These are phyloP conservation scores for Aegithalos caudatus DNA, from an alignment of 2,113 vertebrate genomes.

Conservation along the genomic window DNA sequence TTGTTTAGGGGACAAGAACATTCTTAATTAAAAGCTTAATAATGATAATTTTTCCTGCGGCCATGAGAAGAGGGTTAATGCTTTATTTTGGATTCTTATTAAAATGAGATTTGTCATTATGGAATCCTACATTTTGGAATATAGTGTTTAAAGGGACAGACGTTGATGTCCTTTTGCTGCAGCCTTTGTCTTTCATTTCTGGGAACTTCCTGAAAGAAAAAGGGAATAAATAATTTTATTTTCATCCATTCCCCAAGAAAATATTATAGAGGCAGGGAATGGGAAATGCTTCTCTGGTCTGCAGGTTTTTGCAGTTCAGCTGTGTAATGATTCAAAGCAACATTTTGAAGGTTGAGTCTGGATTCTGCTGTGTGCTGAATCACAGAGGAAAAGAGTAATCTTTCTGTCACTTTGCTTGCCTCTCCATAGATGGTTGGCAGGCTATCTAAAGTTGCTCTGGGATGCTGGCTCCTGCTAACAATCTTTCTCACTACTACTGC, in stretches of 20 bases:
- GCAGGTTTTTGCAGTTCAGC: background rate
- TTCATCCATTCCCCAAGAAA: background rate
- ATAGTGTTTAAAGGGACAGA: background rate
- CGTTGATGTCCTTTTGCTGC: background rate
- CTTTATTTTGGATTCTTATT: background rate
- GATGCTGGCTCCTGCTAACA: background rate
- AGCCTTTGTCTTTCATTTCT: background rate
- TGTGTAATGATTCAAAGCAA: background rate
- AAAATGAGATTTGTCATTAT: background rate
- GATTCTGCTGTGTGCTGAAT: background rate
- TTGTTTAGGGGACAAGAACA: background rate
- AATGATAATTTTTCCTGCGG: background rate
- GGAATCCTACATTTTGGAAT: background rate
- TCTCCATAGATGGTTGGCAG: background rate
- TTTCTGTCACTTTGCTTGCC: background rate
- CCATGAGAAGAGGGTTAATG: background rate
- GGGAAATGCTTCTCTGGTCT: background rate
- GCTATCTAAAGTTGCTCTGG: background rate
- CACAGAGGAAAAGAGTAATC: background rate
- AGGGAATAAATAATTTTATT: background rate
- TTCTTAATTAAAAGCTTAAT: background rate
- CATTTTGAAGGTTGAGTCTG: constrained; percentile 5
- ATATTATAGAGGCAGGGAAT: background rate
- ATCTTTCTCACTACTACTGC: background rate
- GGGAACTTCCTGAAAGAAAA: background rate